Evolutionary conservation across 2,888 invertebrate species (phyloP).

Genomic region (Onchidella celtica): DNA sequence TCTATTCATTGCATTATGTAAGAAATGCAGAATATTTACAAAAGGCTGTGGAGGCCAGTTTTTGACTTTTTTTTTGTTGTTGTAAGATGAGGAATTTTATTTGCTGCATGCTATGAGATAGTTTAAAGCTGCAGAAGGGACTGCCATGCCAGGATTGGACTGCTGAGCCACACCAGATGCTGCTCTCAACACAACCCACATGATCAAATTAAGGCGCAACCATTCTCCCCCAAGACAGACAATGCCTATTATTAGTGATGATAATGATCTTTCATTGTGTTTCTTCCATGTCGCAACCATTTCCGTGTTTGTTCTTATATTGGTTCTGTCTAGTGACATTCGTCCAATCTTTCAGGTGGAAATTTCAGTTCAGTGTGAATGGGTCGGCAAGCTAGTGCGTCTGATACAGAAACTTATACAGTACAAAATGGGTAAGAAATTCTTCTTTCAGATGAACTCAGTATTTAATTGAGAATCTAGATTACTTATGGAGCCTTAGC

Average conservation of each 20-base stretch:
- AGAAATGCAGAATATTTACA: no score
- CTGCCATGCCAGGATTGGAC: background rate
- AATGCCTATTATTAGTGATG: no score
- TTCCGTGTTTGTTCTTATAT: no score
- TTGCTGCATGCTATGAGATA: background rate
- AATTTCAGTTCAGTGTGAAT: slow-evolving; percentile 19
- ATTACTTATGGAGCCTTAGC: no score
- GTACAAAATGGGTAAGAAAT: slow-evolving; percentile 15
- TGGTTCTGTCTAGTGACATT: no score
- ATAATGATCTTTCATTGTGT: no score
- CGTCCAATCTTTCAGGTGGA: slow-evolving; percentile 29
- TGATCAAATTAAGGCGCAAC: background rate
- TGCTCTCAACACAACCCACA: no score
- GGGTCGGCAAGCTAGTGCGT: slow-evolving; percentile 3
- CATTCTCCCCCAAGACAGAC: no score
- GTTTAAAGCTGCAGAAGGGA: background rate
- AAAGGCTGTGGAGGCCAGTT: no score
- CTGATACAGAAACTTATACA: slow-evolving; percentile 4
- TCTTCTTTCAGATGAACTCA: background rate
- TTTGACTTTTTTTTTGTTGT: background rate
- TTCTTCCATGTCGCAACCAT: no score
- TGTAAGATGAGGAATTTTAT: background rate
- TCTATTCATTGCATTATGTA: slow-evolving; percentile 1
- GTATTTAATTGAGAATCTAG: background rate
- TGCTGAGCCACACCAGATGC: background rate